Evolutionary conservation across 2,797 vertebrate genomes (phyloP).

Genomic region (Cephalopachus bancanus): DNA sequence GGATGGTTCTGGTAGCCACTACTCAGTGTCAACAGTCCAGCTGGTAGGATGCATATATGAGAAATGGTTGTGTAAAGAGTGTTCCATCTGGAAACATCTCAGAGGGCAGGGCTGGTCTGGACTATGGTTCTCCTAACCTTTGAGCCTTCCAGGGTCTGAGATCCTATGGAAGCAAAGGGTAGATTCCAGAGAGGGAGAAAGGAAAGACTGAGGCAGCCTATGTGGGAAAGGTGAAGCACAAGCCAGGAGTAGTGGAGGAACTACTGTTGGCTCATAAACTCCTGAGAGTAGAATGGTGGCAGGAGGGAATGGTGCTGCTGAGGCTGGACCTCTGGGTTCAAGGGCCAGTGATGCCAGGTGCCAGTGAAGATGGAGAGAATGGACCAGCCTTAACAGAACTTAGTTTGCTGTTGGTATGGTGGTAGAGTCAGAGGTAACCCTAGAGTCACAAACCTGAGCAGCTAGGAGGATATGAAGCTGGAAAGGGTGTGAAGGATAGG

Average conservation of each 20-base stretch:
- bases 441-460: neutral
- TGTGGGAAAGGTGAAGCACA: neutral
- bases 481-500: neutral
- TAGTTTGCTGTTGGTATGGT: neutral
- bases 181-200: neutral
- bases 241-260: neutral
- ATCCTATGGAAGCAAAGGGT: slow-evolving; percentile 24
- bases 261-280: neutral
- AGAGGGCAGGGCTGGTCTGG: neutral
- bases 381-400: neutral
- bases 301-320: neutral
- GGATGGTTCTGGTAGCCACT: neutral
- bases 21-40: neutral
- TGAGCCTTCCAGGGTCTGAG: neutral
- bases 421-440: neutral
- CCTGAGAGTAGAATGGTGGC: neutral
- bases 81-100: neutral
- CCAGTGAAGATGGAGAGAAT: neutral
- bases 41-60: neutral
- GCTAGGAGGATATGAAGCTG: neutral
- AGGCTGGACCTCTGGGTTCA: neutral
- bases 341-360: neutral
- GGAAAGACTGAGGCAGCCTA: neutral
- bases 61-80: neutral
- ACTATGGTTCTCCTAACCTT: neutral